Evolutionary conservation across 1,140 invertebrate genomes (phyloP).

Genomic region (Eciton burchellii): DNA sequence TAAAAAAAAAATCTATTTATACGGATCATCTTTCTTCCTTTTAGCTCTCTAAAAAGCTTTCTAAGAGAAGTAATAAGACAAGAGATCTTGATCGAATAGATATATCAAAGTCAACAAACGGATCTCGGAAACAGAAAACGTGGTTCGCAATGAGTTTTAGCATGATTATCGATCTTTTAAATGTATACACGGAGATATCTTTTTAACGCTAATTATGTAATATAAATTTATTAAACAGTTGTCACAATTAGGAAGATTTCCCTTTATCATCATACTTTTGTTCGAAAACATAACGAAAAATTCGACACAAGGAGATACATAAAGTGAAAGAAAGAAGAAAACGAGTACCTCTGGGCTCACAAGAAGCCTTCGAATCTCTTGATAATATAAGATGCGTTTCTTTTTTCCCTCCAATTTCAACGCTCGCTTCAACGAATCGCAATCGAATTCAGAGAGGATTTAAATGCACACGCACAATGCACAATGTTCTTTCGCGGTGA

Average conservation of each 20-base stretch:
- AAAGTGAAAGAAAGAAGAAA: constrained; percentile 3
- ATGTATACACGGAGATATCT: constrained; percentile 49
- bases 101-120: constrained; percentile 8
- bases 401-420: constrained; percentile 3
- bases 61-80: neutral
- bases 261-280: constrained; percentile 50
- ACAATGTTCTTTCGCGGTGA: neutral
- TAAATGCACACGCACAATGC: too few relatives aligned
- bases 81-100: neutral
- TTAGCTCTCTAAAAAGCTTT: neutral
- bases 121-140: neutral
- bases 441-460: neutral
- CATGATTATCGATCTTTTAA: constrained; percentile 16
- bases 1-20: constrained; percentile 41
- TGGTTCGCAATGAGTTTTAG: neutral
- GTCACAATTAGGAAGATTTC: constrained; percentile 53
- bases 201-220: constrained; percentile 50
- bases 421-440: too few relatives aligned
- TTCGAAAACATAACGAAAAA: constrained; percentile 42
- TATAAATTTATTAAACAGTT: constrained; percentile 67
- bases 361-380: neutral
- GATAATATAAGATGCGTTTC: neutral
- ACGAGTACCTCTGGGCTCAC: neutral
- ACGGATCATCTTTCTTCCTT: neutral
- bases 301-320: constrained; percentile 5